These are phyloP conservation scores for Prionailurus bengalensis DNA, from an alignment of 2,113 vertebrate species.

Conservation along the genomic window DNA sequence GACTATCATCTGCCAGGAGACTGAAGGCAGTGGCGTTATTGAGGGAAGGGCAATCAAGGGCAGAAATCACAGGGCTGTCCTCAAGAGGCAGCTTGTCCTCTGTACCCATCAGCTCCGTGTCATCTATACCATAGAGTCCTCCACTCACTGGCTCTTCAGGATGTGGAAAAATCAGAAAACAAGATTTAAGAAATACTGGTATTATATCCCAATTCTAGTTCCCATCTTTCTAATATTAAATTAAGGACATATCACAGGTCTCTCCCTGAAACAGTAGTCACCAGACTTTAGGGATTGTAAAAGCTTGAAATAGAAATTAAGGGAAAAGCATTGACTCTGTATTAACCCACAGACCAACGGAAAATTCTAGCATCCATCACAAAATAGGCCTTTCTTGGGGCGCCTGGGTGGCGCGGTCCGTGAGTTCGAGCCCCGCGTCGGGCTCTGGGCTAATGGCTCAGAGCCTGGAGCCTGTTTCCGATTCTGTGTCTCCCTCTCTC, in stretches of 20 bases:
- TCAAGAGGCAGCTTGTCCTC: constrained; percentile 84
- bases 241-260: background rate
- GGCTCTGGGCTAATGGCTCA: too few species aligned
- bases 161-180: constrained; percentile 33
- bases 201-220: constrained; percentile 50
- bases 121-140: constrained; percentile 87
- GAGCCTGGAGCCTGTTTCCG: too few species aligned
- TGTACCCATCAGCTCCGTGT: constrained; percentile 83
- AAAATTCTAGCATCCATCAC: constrained; percentile 50
- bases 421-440: too few species aligned
- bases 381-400: constrained; percentile 36
- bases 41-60: constrained; percentile 84
- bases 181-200: constrained; percentile 49
- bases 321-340: background rate
- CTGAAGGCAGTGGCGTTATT: constrained; percentile 81
- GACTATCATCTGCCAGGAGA: constrained; percentile 84
- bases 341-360: background rate
- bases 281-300: background rate
- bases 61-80: constrained; percentile 84
- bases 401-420: too few species aligned
- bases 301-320: constrained; percentile 17
- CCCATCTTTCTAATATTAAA: constrained; percentile 18
- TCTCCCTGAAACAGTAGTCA: background rate
- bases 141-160: constrained; percentile 85
- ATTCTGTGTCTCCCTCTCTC: too few species aligned